Base-by-base conservation (phyloP, 1,140 invertebrate genomes). In the Calliopsis andreniformis region DNA sequence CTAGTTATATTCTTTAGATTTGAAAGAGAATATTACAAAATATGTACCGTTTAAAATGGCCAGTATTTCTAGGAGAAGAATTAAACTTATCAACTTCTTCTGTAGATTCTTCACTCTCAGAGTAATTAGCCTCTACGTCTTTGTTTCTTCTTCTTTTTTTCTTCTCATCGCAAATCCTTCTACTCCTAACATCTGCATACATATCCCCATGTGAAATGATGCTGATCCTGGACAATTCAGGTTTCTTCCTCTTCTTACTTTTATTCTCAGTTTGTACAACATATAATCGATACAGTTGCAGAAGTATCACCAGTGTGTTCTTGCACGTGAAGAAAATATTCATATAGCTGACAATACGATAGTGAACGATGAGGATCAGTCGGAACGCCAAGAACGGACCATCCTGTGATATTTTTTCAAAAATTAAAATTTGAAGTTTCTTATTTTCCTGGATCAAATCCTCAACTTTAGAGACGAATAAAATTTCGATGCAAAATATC, bases 241-340 rank as follows among this genome's bases (percentile, higher is more conserved):
- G 88, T 63, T 87, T 91, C 80, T 67, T 90, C 84, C 68, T 88
- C 78, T 88, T 89, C 88, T 90, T 91, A 79, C 79, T 92, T 78
- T 86, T 92, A 67, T 45, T 92, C 62, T 89, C 92, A 78, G 89
- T 91, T 77, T 97, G 95, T 0, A 98, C 95, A 0, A 98, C 96
- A 82, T 97, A 95, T 0, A 98, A 92, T 20, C 97, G 92, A 84
- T 98, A 98, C 47, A 98, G 92, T 86, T 98, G 96, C 0, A 98
- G 91, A 2, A 97, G 88, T 76, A 98, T 98, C 6, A 98, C 97
- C 83, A 97, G 91, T 2, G 96, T 96, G 84, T 97, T 97, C 87
- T 97, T 96, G 89, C 96, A 97, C 79, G 97, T 98, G 90, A 98
- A 98, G 90, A 98, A 98, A 61, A 98, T 95, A 84, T 98, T 98